Base-by-base conservation (phyloP, 2,113 vertebrate genomes). In the Xerus inauris region DNA sequence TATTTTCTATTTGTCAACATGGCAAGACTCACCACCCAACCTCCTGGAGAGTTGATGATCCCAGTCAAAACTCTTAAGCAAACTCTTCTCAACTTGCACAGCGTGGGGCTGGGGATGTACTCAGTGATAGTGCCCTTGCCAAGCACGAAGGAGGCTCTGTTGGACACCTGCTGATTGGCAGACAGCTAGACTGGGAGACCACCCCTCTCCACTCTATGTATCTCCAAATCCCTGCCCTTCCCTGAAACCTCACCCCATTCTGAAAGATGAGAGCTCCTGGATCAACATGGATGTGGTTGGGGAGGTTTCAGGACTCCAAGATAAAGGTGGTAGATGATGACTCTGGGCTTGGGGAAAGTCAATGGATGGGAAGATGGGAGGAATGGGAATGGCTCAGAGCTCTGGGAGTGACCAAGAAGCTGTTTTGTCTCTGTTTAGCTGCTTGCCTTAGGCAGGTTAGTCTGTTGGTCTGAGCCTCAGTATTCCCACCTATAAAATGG, bases 1-100 rank as follows among this genome's bases (percentile, higher is more conserved):
- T 49, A 26, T 89, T 89, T 90, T 28, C 69, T 16, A n/a, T 30
- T 81, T 96, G 87, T 67, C 65, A 38, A 96, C 32, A 32, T 42
- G 47, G 57, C 81, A 81, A 47, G 32, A 49, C 26, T 49, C 26
- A 26, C 17, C 91, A n/a, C 26, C 3, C n/a, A 59, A 17, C 73
- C 10, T 76, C 32, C 51, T 35, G 47, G 83, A 54, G 20, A 30
- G 40, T 4, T 10, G 19, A 40, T 8, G 8, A n/a, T 79, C 38
- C 45, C 67, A 42, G 49, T n/a, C 62, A 35, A 65, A n/a, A 59
- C 12, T 64, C 38, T 49, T 14, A 62, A 28, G 59, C 59, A 62
- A 28, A 62, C 54, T 57, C 54, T 62, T 62, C 59, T 62, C 59
- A 62, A 62, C 9, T 62, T n/a, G n/a, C 17, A 22, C 24, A 62